Conservation (phyloP, 2,888 invertebrate genomes). For the Euzetes globulus region DNA sequence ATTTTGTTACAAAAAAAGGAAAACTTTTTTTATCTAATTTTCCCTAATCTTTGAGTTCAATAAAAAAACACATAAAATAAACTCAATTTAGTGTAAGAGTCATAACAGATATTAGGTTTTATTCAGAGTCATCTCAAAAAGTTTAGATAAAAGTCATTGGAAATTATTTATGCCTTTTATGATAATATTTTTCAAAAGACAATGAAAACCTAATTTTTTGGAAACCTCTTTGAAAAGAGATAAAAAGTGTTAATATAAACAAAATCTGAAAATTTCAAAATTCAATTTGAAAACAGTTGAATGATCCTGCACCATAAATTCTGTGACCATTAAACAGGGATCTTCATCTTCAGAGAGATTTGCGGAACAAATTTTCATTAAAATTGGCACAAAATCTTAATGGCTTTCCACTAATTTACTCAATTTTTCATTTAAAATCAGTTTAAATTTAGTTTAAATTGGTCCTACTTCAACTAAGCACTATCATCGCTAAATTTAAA, state of each 20-base stretch:
- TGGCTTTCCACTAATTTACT: no score
- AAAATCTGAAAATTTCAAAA: background rate
- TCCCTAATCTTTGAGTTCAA: background rate
- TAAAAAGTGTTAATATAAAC: background rate
- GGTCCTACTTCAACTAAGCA: no score
- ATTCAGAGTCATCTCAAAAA: background rate
- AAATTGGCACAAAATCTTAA: no score
- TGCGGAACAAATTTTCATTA: no score
- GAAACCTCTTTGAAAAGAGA: background rate
- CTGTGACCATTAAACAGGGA: no score
- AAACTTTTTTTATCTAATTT: background rate
- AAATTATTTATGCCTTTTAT: background rate
- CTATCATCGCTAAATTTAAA: no score
- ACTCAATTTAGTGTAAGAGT: background rate
- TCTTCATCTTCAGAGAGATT: no score
- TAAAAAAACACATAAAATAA: constrained; percentile 3
- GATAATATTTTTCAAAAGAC: background rate
- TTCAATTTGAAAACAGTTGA: no score
- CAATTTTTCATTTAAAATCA: no score
- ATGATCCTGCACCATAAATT: no score
- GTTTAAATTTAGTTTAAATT: no score
- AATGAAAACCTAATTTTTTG: background rate
- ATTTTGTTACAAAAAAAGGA: background rate
- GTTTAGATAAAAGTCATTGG: background rate
- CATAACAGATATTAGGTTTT: background rate